Base-by-base conservation (phyloP, 2,113 vertebrate species). In the Pygoscelis antarcticus region DNA sequence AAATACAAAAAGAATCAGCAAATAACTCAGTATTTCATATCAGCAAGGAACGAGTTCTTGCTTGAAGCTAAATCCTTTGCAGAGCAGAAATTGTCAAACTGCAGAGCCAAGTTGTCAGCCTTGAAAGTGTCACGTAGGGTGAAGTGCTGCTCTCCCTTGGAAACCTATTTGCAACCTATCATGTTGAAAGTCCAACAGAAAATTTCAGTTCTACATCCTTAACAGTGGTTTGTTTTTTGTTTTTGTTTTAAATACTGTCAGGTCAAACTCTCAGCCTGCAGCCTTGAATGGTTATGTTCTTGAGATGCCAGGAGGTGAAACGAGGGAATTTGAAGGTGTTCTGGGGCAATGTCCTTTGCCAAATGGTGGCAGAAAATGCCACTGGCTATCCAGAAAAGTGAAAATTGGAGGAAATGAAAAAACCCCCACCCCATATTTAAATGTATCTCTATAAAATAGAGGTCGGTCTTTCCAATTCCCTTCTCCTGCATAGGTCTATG, bases 51-150 rank as follows among this genome's bases (percentile, higher is more conserved):
- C 0, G 7, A 94, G 81, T 57, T 90, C 78, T 95, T 93, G 78
- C 87, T 94, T 85, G 91, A 76, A 97, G 87, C 91, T 87, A 95
- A 92, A 92, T 93, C 77, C 89, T 95, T 94, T 97, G 87, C 91
- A 93, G 71, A 78, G 70, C 3, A 18, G 55, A 85, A 70, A 66
- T 78, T 83, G 88, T 91, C 2, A 3, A 86, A 83, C 81, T 75
- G 74, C 85, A 88, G 79, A 96, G 77, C 64, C 32, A 72, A 88
- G 55, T 81, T 94, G 89, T 96, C 87, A 89, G 81, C 68, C 79
- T 93, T 90, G 84, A 38, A 92, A 93, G 61, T 55, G 74, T 83
- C 88, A 66, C 7, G 13, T 40, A 72, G 49, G 32, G 91, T 79
- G 44, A 93, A 95, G 89, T 44, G 60, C 78, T 91, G 61, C 54